These are phyloP conservation scores for Symphodus melops DNA, from an alignment of 2,113 vertebrate genomes.

Conservation along the genomic window DNA sequence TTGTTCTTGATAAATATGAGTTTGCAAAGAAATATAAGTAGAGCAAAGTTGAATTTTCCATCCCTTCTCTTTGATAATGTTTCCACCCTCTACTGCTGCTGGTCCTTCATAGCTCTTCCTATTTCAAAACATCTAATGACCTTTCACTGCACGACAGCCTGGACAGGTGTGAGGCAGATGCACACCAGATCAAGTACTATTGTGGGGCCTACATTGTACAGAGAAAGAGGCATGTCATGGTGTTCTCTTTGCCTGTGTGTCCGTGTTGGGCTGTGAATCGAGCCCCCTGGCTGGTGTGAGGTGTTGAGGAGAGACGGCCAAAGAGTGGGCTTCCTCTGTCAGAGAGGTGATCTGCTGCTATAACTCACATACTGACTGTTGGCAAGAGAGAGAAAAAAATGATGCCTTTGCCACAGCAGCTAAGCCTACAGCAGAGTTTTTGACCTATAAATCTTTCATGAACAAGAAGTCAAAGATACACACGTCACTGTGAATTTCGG, in stretches of 20 bases:
- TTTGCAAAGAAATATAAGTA: constrained; percentile 39
- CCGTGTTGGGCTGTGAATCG: constrained; percentile 65
- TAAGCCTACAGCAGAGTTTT: constrained; percentile 63
- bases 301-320: constrained; percentile 33
- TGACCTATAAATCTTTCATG: constrained; percentile 59
- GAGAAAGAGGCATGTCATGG: constrained; percentile 60
- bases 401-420: constrained; percentile 35
- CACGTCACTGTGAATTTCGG: constrained; percentile 37
- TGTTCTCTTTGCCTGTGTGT: constrained; percentile 55
- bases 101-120: constrained; percentile 52
- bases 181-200: constrained; percentile 66
- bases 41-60: constrained; percentile 30
- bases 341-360: constrained; percentile 54
- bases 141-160: constrained; percentile 65
- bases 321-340: constrained; percentile 47
- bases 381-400: constrained; percentile 44
- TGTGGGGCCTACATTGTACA: constrained; percentile 50
- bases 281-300: constrained; percentile 59
- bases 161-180: constrained; percentile 66
- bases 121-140: constrained; percentile 74
- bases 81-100: constrained; percentile 28
- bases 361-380: constrained; percentile 64
- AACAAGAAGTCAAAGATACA: constrained; percentile 59
- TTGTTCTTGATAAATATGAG: constrained; percentile 45
- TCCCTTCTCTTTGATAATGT: constrained; percentile 42